Evolutionary conservation across 2,888 invertebrate genomes (phyloP).

Genomic region (Incurvaria masculella): DNA sequence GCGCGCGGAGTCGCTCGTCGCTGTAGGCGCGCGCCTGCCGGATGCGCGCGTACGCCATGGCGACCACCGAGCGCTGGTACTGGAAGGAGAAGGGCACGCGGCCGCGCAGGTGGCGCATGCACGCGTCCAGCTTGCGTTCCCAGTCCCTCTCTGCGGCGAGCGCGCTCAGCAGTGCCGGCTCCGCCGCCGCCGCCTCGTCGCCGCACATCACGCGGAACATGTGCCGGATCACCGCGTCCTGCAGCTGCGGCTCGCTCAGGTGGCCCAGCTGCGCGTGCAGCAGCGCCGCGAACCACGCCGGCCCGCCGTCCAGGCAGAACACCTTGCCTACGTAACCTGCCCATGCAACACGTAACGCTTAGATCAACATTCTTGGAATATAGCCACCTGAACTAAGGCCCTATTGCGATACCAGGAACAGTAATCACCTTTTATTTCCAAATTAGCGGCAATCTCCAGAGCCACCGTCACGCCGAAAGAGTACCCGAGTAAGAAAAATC

Average conservation of each 20-base stretch:
- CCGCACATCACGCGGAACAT: constrained; percentile 26
- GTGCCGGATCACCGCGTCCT: constrained; percentile 26
- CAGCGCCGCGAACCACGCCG: constrained; percentile 21
- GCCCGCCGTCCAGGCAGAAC: constrained; percentile 29
- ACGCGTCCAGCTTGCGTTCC: constrained; percentile 21
- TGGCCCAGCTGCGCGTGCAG: constrained; percentile 15
- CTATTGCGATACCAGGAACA: too few relatives aligned
- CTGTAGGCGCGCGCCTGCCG: constrained; percentile 18
- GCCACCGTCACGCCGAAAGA: too few relatives aligned
- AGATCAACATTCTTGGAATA: too few relatives aligned
- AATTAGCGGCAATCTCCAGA: too few relatives aligned
- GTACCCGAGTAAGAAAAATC: too few relatives aligned
- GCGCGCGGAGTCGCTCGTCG: constrained; percentile 8
- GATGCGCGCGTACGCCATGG: constrained; percentile 21
- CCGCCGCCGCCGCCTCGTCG: constrained; percentile 10
- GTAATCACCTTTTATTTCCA: too few relatives aligned
- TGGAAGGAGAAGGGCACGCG: constrained; percentile 24
- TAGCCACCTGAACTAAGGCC: too few relatives aligned
- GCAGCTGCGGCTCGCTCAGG: constrained; percentile 22
- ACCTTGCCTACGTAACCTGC: constrained; percentile 35
- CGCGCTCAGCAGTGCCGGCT: constrained; percentile 12
- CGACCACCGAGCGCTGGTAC: constrained; percentile 24
- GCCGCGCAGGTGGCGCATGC: constrained; percentile 21
- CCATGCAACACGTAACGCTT: too few relatives aligned
- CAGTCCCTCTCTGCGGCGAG: constrained; percentile 12